phyloP scores from a whole-genome alignment of 2,797 vertebrate genomes.

The Syngnathus rostellatus region DNA sequence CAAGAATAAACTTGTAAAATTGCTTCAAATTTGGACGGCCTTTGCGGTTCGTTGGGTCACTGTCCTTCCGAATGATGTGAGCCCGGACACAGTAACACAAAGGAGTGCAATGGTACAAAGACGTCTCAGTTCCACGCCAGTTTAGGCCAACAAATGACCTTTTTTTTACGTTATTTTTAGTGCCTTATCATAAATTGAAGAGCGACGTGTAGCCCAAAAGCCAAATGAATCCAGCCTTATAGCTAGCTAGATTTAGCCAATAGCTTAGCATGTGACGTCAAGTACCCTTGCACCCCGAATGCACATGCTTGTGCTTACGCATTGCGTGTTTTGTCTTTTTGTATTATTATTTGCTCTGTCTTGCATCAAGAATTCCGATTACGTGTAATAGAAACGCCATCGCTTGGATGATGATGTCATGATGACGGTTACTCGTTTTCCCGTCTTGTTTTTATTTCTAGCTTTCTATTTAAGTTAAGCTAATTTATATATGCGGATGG shows the following conservation, averaged over 20 bases:
- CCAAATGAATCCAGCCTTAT: slow-evolving; percentile 2
- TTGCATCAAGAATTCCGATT: slow-evolving; percentile 74
- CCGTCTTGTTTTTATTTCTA: slow-evolving; percentile 46
- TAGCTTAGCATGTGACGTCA: slow-evolving; percentile 3
- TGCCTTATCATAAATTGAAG: neutral
- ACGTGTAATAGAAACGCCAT: slow-evolving; percentile 47
- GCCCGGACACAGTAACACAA: neutral
- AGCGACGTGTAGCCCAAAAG: neutral
- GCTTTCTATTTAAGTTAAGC: slow-evolving; percentile 60
- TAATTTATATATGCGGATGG: slow-evolving; percentile 44
- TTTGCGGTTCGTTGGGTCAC: neutral
- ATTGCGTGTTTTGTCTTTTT: slow-evolving; percentile 35
- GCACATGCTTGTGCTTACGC: slow-evolving; percentile 19
- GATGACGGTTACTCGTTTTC: slow-evolving; percentile 22
- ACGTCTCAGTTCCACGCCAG: neutral
- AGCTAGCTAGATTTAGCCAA: neutral
- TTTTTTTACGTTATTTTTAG: neutral
- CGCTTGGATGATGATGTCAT: slow-evolving; percentile 19
- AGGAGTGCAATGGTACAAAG: neutral
- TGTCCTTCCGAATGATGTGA: neutral
- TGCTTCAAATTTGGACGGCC: neutral
- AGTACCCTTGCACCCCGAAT: slow-evolving; percentile 6
- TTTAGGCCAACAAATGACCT: neutral
- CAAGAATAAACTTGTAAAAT: neutral
- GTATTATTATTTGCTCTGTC: slow-evolving; percentile 61